These are phyloP conservation scores for Pseudococcus jackbeardsleyi DNA, from an alignment of 2,888 invertebrate species.

Conservation along the genomic window DNA sequence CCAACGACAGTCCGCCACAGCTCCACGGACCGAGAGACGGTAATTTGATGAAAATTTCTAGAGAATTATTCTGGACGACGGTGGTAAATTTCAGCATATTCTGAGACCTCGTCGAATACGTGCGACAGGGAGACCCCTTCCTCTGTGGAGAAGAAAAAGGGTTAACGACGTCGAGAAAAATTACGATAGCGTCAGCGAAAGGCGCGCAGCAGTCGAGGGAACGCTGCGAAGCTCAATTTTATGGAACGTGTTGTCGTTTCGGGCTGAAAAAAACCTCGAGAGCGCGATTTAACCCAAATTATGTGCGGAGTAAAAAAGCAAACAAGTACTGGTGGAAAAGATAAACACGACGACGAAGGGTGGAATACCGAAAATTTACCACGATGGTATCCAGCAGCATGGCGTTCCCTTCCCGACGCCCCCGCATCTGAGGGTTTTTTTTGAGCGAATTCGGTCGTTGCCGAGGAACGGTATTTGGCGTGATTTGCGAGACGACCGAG, in stretches of 20 bases:
- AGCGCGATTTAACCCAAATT: slow-evolving; percentile 1
- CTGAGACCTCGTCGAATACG: neutral
- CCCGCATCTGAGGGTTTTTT: neutral
- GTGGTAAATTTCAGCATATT: neutral
- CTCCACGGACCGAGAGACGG: neutral
- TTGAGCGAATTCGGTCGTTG: neutral
- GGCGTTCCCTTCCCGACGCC: neutral
- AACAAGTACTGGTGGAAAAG: neutral
- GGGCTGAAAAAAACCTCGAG: neutral
- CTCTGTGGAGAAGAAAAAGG: neutral
- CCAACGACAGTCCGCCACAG: neutral
- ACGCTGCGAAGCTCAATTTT: neutral
- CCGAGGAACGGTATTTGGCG: neutral
- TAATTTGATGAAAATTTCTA: neutral
- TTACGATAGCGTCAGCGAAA: neutral
- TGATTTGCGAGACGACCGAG: neutral
- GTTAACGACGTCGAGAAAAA: neutral
- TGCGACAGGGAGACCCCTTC: too few species aligned
- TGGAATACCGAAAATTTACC: neutral
- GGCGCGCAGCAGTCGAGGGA: neutral
- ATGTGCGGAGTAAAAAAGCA: neutral
- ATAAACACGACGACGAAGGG: neutral
- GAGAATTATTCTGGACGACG: neutral
- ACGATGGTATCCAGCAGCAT: neutral
- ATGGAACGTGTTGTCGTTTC: neutral